These are phyloP conservation scores for Chelonus insularis DNA, from an alignment of 1,140 invertebrate genomes.

Conservation along the genomic window DNA sequence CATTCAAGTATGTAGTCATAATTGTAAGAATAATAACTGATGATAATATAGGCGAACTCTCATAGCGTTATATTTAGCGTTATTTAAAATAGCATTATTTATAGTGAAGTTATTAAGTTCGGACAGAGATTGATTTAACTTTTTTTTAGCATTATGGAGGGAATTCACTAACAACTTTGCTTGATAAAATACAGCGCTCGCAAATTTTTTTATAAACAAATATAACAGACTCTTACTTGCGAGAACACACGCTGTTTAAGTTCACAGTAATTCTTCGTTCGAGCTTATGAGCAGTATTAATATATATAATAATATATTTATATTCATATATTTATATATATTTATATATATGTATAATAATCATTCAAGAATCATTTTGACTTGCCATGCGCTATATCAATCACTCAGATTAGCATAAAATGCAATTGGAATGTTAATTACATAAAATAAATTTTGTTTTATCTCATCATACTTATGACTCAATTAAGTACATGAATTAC, in stretches of 20 bases:
- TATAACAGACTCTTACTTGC: conserved; percentile 50
- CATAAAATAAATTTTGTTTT: not conserved
- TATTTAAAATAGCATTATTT: conserved; percentile 40
- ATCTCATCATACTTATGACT: not conserved
- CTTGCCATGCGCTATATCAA: no score
- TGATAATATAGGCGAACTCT: conserved; percentile 10
- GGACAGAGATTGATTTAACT: conserved; percentile 48
- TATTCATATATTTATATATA: no score
- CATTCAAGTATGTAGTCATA: conserved; percentile 18
- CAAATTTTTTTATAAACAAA: conserved; percentile 53
- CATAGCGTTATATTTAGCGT: conserved; percentile 44
- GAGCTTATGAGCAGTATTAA: conserved; percentile 9
- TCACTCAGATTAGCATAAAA: no score
- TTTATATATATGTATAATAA: no score
- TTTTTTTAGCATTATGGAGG: conserved; percentile 55
- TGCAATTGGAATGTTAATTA: conserved; percentile 29
- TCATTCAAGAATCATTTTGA: no score
- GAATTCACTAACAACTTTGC: conserved; percentile 57
- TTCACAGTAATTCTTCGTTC: conserved; percentile 2
- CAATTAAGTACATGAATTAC: no score
- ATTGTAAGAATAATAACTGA: not conserved
- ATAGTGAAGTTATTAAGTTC: conserved; percentile 38
- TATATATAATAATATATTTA: not conserved
- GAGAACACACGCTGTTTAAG: conserved; percentile 25
- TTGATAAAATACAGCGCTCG: conserved; percentile 47